Evolutionary conservation across 2,113 vertebrate genomes (phyloP).

Genomic region (Ifrita kowaldi): DNA sequence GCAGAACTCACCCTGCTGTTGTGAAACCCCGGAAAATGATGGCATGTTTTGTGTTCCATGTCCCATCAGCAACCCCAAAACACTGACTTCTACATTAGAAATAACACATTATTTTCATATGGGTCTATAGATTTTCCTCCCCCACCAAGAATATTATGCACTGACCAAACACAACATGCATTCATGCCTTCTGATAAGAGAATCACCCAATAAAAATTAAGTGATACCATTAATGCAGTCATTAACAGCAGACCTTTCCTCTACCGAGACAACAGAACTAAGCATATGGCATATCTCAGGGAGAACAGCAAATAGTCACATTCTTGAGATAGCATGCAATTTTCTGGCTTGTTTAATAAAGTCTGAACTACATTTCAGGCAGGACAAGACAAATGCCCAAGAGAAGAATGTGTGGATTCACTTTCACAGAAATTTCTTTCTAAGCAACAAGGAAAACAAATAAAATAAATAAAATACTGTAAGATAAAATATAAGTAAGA

Average conservation of each 20-base stretch:
- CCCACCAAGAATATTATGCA: background rate
- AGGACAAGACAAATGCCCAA: background rate
- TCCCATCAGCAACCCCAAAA: background rate
- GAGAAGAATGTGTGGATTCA: background rate
- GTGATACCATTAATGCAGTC: background rate
- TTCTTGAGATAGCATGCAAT: conserved; percentile 25
- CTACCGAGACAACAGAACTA: background rate
- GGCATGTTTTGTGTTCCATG: background rate
- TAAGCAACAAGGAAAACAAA: background rate
- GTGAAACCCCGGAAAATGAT: background rate
- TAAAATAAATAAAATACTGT: background rate
- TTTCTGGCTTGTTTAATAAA: conserved; percentile 50
- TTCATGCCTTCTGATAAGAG: background rate
- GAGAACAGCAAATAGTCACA: conserved; percentile 21
- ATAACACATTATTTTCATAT: background rate
- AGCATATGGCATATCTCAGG: conserved; percentile 23
- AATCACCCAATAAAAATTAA: background rate
- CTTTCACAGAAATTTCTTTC: background rate
- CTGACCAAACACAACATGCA: background rate
- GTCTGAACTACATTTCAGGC: background rate
- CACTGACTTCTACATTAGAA: background rate
- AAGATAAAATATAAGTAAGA: background rate
- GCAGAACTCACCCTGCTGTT: background rate
- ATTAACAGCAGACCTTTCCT: background rate
- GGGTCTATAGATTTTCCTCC: background rate